Evolutionary conservation across 1,140 invertebrate species (phyloP).

Genomic region (Drosophila subobscura): DNA sequence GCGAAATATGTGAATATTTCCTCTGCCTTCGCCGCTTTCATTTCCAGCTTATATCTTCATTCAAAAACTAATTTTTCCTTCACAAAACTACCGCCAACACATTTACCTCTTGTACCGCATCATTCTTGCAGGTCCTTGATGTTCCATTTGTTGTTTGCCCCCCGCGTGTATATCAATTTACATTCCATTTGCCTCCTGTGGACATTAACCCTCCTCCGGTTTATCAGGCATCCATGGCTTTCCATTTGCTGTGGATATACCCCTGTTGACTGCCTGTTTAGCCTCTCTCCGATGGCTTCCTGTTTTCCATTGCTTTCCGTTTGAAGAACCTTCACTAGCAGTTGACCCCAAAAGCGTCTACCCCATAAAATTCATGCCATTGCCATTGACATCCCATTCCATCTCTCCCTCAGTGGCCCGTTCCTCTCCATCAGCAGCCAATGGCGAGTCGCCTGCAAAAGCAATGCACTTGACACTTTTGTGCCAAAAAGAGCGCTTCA

Average conservation of each 20-base stretch:
- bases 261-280: neutral
- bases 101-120: slow-evolving; percentile 32
- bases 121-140: neutral
- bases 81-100: slow-evolving; percentile 8
- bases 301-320: neutral
- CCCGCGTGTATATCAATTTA: slow-evolving; percentile 45
- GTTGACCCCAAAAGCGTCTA: neutral
- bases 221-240: too few species aligned
- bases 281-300: too few species aligned
- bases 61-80: slow-evolving; percentile 9
- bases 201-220: too few species aligned
- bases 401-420: slow-evolving; percentile 36
- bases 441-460: slow-evolving; percentile 23
- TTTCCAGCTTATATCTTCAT: neutral
- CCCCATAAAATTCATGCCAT: too few species aligned
- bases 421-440: too few species aligned
- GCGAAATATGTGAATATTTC: too few species aligned
- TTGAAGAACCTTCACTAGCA: slow-evolving; percentile 21
- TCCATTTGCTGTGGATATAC: neutral
- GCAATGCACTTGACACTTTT: slow-evolving; percentile 77
- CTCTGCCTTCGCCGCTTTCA: neutral
- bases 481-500: slow-evolving; percentile 59
- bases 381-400: slow-evolving; percentile 26
- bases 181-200: slow-evolving; percentile 52
- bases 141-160: slow-evolving; percentile 2